Base-by-base conservation (phyloP, 2,113 vertebrate genomes). In the Pipa parva region DNA sequence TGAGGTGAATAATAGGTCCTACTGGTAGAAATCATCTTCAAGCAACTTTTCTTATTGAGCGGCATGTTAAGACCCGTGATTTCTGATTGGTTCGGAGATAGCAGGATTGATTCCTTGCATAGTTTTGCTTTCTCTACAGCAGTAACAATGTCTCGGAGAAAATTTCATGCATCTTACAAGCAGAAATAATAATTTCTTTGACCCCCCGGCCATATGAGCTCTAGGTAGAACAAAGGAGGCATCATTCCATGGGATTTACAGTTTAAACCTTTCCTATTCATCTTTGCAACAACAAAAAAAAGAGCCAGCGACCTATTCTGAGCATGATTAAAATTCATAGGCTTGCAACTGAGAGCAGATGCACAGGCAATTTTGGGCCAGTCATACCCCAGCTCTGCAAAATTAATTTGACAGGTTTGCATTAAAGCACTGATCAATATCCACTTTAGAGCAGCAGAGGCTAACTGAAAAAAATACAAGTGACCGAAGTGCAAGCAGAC, bases 371-470 rank as follows among this genome's bases (percentile, higher is more conserved):
- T 97, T 94, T 95, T 83, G 85, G 90, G 85, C 86, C 92, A 94
- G 93, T 94, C 94, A 94, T 91, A 91, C 92, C 89, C 91, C 87
- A 91, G 91, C 92, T 88, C 91, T 90, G 91, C 93, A 97, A 98
- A 98, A 98, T 98, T 99, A 99, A 99, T 99, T 99, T 98, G 96
- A 99, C 96, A 97, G 95, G 91, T 99, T 97, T 99, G 95, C 95
- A 99, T 99, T 98, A 96, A 96, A 93, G 92, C 91, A 91, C 95
- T 98, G 95, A 99, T 99, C 95, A 99, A 99, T 99, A 99, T 93
- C 93, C 95, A 99, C 93, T 98, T 90, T 95, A 93, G 90, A 94
- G 91, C 90, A 74, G 92, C 90, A 93, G 92, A 95, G 92, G 93
- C 92, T 94, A 93, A 94, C 91, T 88, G 90, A 92, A 93, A 95